Conservation (phyloP, 2,888 invertebrate species). For the Lottia gigantea region DNA sequence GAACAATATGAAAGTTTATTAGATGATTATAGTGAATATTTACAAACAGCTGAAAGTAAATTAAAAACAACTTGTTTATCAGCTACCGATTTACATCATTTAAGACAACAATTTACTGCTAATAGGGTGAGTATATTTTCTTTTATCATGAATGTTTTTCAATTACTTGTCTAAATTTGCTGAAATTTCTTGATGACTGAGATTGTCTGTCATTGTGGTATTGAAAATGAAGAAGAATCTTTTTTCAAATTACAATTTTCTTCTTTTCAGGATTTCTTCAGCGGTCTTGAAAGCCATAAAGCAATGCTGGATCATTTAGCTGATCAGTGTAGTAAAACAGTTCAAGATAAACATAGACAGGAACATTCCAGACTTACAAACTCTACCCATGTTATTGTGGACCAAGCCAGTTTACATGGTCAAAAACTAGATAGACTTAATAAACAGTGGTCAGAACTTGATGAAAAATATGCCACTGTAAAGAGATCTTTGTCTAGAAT, state of each 20-base stretch:
- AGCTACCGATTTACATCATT: conserved; percentile 54
- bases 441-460: conserved; percentile 57
- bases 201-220: no score
- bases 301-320: conserved; percentile 60
- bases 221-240: no score
- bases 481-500: conserved; percentile 40
- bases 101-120: conserved; percentile 59
- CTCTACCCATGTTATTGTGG: conserved; percentile 57
- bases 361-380: conserved; percentile 48
- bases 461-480: conserved; percentile 45
- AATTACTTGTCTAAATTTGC: no score
- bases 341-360: conserved; percentile 44
- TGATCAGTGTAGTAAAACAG: conserved; percentile 53
- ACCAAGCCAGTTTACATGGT: conserved; percentile 58
- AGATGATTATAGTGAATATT: conserved; percentile 60
- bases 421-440: conserved; percentile 57
- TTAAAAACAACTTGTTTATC: conserved; percentile 50
- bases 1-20: conserved; percentile 64
- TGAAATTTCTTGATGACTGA: no score
- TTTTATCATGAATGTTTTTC: no score
- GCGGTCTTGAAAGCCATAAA: conserved; percentile 62
- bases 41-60: conserved; percentile 63
- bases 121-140: conserved; percentile 51
- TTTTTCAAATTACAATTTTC: not conserved
- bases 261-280: conserved; percentile 60